Percentiles rank a stretch among this genome's conserved stretches.
Conservation (phyloP, 1,140 invertebrate genomes). For the Cydia splendana region DNA sequence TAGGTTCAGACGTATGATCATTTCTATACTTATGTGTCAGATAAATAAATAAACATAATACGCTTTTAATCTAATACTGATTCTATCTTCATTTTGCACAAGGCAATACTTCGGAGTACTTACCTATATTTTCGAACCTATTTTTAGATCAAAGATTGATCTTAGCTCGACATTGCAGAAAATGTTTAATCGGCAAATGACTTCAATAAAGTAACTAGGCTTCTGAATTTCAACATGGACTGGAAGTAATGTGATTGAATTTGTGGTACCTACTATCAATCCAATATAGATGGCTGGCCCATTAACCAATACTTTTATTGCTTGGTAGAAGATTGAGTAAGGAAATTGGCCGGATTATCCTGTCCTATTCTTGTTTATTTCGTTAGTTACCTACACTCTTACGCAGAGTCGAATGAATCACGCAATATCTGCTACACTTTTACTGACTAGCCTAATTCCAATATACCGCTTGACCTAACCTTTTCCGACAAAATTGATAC, state of each 20-base stretch:
- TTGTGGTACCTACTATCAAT: slow-evolving; percentile 23
- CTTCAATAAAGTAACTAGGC: slow-evolving; percentile 1
- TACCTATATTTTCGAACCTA: background rate
- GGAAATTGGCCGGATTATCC: slow-evolving; percentile 29
- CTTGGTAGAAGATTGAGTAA: slow-evolving; percentile 29
- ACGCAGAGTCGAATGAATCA: slow-evolving; percentile 29
- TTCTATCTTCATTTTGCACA: background rate
- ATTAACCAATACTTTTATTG: slow-evolving; percentile 32
- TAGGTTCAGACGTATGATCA: too few species aligned
- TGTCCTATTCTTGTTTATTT: slow-evolving; percentile 29
- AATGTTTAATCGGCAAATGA: background rate
- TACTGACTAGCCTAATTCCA: slow-evolving; percentile 19
- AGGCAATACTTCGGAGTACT: background rate
- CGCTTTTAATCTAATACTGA: too few species aligned
- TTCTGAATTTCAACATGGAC: slow-evolving; percentile 13
- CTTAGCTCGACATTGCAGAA: background rate
- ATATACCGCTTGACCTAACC: slow-evolving; percentile 21
- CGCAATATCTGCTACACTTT: slow-evolving; percentile 9
- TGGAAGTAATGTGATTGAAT: slow-evolving; percentile 27
- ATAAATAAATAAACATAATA: too few species aligned
- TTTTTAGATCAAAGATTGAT: background rate
- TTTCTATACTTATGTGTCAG: too few species aligned
- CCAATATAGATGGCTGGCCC: slow-evolving; percentile 12
- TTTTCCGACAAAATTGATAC: slow-evolving; percentile 7
- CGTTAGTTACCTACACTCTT: slow-evolving; percentile 10